phyloP scores from a whole-genome alignment of 2,888 invertebrate genomes.

The Timema podura region DNA sequence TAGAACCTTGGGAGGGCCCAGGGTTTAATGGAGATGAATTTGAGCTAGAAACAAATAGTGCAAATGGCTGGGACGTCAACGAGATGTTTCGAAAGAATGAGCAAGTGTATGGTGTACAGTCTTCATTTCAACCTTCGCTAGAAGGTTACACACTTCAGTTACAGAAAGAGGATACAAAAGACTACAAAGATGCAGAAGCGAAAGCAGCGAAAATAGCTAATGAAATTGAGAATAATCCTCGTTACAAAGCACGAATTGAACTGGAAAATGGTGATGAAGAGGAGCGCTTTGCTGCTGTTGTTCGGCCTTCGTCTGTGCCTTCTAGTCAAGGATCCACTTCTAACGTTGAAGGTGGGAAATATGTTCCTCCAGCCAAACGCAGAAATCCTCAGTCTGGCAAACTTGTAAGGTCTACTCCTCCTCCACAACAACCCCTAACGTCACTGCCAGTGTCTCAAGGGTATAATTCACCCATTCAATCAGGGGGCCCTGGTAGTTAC shows the following conservation, averaged over 20 bases:
- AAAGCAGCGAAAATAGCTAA: conserved; percentile 87
- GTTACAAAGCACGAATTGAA: conserved; percentile 75
- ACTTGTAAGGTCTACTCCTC: conserved; percentile 60
- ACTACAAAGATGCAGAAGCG: conserved; percentile 78
- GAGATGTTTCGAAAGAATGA: conserved; percentile 97
- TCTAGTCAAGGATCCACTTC: conserved; percentile 31
- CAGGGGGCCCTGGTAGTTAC: too few species aligned
- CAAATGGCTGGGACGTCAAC: conserved; percentile 94
- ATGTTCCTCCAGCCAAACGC: conserved; percentile 75
- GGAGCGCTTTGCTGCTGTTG: conserved; percentile 78
- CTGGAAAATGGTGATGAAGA: conserved; percentile 93
- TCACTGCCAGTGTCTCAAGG: too few species aligned
- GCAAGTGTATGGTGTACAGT: conserved; percentile 84
- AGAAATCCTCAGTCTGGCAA: conserved; percentile 59
- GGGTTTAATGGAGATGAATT: conserved; percentile 58
- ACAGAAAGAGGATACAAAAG: conserved; percentile 80
- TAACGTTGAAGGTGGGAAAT: conserved; percentile 52
- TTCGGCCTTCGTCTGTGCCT: conserved; percentile 50
- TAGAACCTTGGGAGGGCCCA: conserved; percentile 84
- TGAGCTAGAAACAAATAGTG: conserved; percentile 55
- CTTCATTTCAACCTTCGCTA: conserved; percentile 87
- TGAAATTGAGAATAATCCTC: conserved; percentile 85
- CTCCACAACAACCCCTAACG: conserved; percentile 41
- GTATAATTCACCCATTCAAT: too few species aligned
- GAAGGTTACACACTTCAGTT: conserved; percentile 89